Percentiles rank a stretch among this genome's conserved stretches.
phyloP scores from a whole-genome alignment of 2,888 invertebrate genomes.

The Ceraclea dissimilis region DNA sequence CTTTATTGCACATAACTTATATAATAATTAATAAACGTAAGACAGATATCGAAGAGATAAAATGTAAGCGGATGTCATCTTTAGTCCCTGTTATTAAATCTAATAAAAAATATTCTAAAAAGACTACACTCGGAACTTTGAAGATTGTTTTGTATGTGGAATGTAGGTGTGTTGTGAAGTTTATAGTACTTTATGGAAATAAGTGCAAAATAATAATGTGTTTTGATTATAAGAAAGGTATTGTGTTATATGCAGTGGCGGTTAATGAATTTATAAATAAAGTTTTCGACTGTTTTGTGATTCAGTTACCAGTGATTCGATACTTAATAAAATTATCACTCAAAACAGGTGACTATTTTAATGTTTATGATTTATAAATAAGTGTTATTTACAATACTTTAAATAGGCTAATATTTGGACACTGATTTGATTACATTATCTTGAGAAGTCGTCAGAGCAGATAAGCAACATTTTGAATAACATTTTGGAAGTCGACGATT shows the following conservation, averaged over 20 bases:
- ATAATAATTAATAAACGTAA: background rate
- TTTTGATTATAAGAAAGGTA: slow-evolving; percentile 33
- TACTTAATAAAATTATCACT: background rate
- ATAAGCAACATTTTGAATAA: no score
- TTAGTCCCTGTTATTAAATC: background rate
- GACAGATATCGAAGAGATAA: background rate
- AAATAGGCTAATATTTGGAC: no score
- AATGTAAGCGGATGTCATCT: background rate
- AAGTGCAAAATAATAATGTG: slow-evolving; percentile 30
- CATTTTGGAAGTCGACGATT: no score
- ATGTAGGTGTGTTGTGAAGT: slow-evolving; percentile 11
- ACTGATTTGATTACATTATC: no score
- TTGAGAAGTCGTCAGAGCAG: no score
- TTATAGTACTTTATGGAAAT: slow-evolving; percentile 21
- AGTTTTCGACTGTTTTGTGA: background rate
- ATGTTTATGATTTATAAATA: background rate
- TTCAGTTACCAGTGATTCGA: slow-evolving; percentile 10
- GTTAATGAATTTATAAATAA: background rate
- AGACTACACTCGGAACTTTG: background rate
- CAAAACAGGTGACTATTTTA: background rate
- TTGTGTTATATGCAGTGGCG: slow-evolving; percentile 21
- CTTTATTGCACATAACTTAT: background rate
- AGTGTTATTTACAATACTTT: no score
- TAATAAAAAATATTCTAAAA: background rate
- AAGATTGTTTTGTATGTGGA: slow-evolving; percentile 4